These are phyloP conservation scores for Drosophila pandora DNA, from an alignment of 1,140 invertebrate genomes.

Conservation along the genomic window DNA sequence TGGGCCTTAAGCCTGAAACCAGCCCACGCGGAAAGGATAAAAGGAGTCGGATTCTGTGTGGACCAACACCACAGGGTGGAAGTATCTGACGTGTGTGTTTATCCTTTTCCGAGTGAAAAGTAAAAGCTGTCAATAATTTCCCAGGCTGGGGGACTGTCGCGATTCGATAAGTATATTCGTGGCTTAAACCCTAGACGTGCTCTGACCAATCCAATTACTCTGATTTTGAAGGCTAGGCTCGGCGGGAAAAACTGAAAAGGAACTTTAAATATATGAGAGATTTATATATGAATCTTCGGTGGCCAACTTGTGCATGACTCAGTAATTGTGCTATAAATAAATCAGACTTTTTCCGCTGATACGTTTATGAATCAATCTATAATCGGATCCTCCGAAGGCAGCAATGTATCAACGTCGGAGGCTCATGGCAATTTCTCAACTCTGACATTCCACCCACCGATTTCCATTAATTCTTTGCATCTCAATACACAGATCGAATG, in stretches of 20 bases:
- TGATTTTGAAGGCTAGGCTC: neutral
- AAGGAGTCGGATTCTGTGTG: conserved; percentile 22
- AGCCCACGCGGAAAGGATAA: conserved; percentile 44
- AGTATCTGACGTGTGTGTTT: conserved; percentile 9
- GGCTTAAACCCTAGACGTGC: neutral
- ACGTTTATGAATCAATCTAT: neutral
- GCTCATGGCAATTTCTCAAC: conserved; percentile 21
- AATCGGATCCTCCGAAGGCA: conserved; percentile 2
- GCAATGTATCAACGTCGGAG: conserved; percentile 23
- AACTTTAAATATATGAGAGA: too few relatives aligned
- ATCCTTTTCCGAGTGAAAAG: neutral
- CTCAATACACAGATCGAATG: neutral
- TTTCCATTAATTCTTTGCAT: conserved; percentile 16
- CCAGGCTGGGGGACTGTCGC: neutral
- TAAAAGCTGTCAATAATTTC: conserved; percentile 16
- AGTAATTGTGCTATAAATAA: neutral
- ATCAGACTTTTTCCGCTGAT: conserved; percentile 1
- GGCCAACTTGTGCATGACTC: neutral
- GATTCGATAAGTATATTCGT: neutral
- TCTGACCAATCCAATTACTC: neutral
- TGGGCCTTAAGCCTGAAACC: conserved; percentile 45
- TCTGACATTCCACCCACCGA: conserved; percentile 26
- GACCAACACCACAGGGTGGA: neutral
- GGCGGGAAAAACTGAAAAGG: too few relatives aligned
- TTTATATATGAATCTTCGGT: neutral